These are phyloP conservation scores for Mythimna lalbum DNA, from an alignment of 2,888 invertebrate species.

Conservation along the genomic window DNA sequence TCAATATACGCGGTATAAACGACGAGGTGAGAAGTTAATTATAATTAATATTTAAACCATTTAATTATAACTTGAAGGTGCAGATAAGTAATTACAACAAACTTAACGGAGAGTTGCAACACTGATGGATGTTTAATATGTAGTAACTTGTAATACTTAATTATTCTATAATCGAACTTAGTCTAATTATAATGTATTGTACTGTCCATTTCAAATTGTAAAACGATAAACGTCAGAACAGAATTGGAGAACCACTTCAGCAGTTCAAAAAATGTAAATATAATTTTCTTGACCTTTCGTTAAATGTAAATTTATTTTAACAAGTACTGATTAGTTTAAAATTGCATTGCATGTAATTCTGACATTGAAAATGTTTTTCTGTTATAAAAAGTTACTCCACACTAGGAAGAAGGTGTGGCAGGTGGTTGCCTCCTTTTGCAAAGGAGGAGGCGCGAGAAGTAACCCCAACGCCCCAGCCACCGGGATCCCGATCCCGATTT, in stretches of 20 bases:
- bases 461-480: too few species aligned
- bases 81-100: neutral
- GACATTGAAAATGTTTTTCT: neutral
- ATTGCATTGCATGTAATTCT: neutral
- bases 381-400: too few species aligned
- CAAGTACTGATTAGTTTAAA: neutral
- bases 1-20: too few species aligned
- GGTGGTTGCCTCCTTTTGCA: too few species aligned
- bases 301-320: neutral
- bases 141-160: neutral
- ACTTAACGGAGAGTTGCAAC: conserved; percentile 9
- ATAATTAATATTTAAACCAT: conserved; percentile 3
- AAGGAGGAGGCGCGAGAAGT: too few species aligned
- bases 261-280: neutral
- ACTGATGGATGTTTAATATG: conserved; percentile 1
- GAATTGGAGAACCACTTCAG: neutral
- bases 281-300: neutral
- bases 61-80: neutral
- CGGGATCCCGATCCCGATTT: too few species aligned
- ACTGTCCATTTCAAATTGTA: neutral
- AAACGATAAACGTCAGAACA: conserved; percentile 3
- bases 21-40: neutral
- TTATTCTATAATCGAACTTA: neutral
- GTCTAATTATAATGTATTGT: conserved; percentile 7
- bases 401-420: too few species aligned